Evolutionary conservation across 1,140 invertebrate genomes (phyloP).

Genomic region (Bilobella aurantiaca): DNA sequence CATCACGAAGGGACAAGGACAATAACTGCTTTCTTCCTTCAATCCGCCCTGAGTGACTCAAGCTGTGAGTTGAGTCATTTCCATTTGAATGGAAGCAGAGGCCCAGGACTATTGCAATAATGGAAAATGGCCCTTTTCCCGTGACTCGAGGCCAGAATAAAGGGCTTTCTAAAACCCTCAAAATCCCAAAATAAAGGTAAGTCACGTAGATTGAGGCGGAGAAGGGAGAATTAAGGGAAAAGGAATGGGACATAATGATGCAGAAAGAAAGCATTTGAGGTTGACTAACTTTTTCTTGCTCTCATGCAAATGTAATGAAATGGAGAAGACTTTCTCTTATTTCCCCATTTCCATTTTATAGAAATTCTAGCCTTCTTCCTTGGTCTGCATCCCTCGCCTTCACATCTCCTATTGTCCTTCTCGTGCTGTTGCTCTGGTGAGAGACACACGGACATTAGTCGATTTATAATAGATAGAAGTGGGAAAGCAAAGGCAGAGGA

Average conservation of each 20-base stretch:
- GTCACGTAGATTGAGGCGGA: conserved; percentile 3
- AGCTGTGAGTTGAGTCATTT: conserved; percentile 1
- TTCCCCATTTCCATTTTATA: no score
- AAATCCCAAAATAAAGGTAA: conserved; percentile 15
- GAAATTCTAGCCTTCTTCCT: no score
- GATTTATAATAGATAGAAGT: no score
- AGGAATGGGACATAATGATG: conserved; percentile 19
- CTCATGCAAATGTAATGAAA: no score
- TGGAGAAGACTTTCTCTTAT: no score
- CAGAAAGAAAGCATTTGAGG: conserved; percentile 25
- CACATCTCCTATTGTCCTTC: neutral
- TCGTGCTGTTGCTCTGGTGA: neutral
- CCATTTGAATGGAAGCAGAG: neutral
- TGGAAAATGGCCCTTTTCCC: neutral
- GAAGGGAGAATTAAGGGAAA: conserved; percentile 5
- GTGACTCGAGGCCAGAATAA: no score
- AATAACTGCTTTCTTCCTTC: neutral
- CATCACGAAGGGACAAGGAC: neutral
- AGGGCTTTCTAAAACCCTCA: conserved; percentile 2
- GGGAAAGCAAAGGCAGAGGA: no score
- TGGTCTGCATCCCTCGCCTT: neutral
- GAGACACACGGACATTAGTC: no score
- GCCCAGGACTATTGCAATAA: neutral
- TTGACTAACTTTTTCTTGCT: conserved; percentile 24
- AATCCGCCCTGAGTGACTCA: neutral